These are phyloP conservation scores for Drosophila bifasciata DNA, from an alignment of 1,140 invertebrate species.

Conservation along the genomic window DNA sequence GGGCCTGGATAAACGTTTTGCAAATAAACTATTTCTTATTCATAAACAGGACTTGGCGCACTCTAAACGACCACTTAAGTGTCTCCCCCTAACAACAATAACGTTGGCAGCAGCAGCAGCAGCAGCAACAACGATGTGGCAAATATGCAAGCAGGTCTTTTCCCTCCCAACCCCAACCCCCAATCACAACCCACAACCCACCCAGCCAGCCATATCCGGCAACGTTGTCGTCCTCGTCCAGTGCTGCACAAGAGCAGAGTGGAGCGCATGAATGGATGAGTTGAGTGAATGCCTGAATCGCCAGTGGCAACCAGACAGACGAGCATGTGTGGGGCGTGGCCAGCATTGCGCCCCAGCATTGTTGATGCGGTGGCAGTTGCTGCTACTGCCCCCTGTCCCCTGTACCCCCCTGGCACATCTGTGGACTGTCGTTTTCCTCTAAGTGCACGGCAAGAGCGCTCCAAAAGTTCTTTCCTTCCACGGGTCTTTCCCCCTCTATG, in stretches of 20 bases:
- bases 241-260: constrained; percentile 56
- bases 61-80: constrained; percentile 81
- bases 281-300: constrained; percentile 72
- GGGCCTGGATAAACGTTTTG: constrained; percentile 70
- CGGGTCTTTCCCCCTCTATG: constrained; percentile 17
- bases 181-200: too few species aligned
- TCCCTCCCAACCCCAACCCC: constrained; percentile 7
- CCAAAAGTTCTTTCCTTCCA: constrained; percentile 57
- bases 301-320: constrained; percentile 63
- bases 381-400: constrained; percentile 22
- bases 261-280: constrained; percentile 73
- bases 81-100: constrained; percentile 61
- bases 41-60: constrained; percentile 74
- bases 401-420: not conserved
- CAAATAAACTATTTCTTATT: constrained; percentile 82
- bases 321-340: constrained; percentile 69
- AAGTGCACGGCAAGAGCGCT: constrained; percentile 78
- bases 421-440: constrained; percentile 68
- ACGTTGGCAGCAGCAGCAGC: too few species aligned
- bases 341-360: constrained; percentile 59
- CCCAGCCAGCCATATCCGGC: constrained; percentile 25
- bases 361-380: constrained; percentile 57
- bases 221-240: constrained; percentile 48
- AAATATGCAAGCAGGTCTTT: constrained; percentile 42
- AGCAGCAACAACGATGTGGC: constrained; percentile 48